These are phyloP conservation scores for Fringilla coelebs DNA, from an alignment of 2,797 vertebrate genomes.

Conservation along the genomic window DNA sequence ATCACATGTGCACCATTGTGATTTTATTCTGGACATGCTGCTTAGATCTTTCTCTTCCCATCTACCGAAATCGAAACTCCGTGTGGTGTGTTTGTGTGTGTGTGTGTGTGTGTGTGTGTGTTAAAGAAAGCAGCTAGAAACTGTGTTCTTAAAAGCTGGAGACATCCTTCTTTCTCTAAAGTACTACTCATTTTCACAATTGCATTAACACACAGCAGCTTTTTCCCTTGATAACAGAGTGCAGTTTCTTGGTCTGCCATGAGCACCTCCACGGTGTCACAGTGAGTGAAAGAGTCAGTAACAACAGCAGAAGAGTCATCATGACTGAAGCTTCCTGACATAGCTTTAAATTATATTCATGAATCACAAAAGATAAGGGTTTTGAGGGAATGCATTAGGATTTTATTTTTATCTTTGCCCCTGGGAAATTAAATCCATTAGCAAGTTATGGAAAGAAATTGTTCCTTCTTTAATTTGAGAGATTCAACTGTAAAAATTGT, in stretches of 20 bases:
- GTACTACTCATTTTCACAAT: background rate
- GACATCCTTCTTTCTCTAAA: background rate
- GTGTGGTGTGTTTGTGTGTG: background rate
- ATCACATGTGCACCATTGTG: background rate
- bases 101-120: too few relatives aligned
- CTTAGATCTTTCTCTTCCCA: background rate
- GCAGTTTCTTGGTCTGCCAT: background rate
- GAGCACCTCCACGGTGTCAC: background rate
- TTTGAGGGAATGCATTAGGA: slow-evolving; percentile 31
- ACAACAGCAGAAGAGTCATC: background rate
- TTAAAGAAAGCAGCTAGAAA: background rate
- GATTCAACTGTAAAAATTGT: background rate
- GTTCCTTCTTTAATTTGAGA: background rate
- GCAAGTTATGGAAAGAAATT: background rate
- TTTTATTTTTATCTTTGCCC: slow-evolving; percentile 52
- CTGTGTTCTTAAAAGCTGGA: background rate
- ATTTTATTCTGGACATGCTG: background rate
- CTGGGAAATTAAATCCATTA: slow-evolving; percentile 58
- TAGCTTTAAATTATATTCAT: slow-evolving; percentile 32
- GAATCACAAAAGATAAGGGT: slow-evolving; percentile 44
- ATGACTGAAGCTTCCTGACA: background rate
- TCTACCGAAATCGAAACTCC: background rate
- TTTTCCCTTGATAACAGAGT: background rate
- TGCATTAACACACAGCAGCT: background rate
- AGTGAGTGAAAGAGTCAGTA: background rate